Percentiles rank a stretch among this genome's conserved stretches.
phyloP scores from a whole-genome alignment of 2,888 invertebrate genomes.

The Galerucella calmariensis region DNA sequence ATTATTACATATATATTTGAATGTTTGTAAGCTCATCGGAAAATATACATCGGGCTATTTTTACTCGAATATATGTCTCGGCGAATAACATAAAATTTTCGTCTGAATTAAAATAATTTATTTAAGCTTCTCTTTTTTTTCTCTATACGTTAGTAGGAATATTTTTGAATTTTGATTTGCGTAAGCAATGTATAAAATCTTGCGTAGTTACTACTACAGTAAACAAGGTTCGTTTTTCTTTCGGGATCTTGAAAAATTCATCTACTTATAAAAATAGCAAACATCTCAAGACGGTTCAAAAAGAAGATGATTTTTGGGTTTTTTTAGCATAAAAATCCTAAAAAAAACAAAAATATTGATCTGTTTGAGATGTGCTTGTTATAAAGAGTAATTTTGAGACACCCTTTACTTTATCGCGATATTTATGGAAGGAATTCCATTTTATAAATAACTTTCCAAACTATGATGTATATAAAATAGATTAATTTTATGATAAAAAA shows the following conservation, averaged over 20 bases:
- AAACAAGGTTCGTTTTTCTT: too few species aligned
- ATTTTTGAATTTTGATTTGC: constrained; percentile 2
- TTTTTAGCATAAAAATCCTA: too few species aligned
- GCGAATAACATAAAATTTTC: neutral
- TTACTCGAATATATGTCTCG: neutral
- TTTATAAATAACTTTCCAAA: neutral
- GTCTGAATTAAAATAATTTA: neutral
- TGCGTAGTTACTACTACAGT: neutral
- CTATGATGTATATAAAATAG: neutral
- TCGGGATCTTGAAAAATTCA: too few species aligned
- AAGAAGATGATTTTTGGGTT: too few species aligned
- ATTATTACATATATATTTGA: neutral
- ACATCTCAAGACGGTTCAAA: too few species aligned
- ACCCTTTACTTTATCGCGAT: too few species aligned
- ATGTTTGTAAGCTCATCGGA: too few species aligned
- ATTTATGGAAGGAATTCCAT: neutral
- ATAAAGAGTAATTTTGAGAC: too few species aligned
- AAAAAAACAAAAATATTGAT: too few species aligned
- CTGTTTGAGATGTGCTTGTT: too few species aligned
- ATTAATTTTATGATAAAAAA: neutral
- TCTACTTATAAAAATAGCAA: too few species aligned
- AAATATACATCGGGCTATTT: neutral
- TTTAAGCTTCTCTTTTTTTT: neutral
- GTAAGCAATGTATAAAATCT: neutral
- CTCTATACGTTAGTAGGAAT: neutral